These are phyloP conservation scores for Stenolophus ochropezus DNA, from an alignment of 2,888 invertebrate genomes.

Conservation along the genomic window DNA sequence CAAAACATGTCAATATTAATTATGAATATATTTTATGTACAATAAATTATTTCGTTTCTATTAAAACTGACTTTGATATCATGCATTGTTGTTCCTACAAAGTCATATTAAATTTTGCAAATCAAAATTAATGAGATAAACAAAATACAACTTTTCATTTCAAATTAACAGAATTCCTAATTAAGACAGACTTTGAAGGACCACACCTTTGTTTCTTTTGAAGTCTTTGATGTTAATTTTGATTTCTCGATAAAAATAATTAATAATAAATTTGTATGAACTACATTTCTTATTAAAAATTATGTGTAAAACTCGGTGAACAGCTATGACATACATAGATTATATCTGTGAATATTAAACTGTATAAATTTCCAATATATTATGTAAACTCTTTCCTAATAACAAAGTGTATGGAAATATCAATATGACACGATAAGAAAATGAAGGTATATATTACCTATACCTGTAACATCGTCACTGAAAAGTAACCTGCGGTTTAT, in stretches of 20 bases:
- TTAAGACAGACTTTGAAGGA: neutral
- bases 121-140: neutral
- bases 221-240: neutral
- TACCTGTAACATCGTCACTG: constrained; percentile 24
- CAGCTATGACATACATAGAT: neutral
- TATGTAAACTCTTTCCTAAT: constrained; percentile 13
- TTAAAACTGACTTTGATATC: too few relatives aligned
- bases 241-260: neutral
- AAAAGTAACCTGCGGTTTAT: constrained; percentile 14
- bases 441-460: constrained; percentile 27
- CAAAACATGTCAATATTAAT: too few relatives aligned
- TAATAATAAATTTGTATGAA: neutral
- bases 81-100: too few relatives aligned
- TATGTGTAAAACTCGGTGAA: neutral
- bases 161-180: neutral
- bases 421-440: constrained; percentile 25
- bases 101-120: too few relatives aligned
- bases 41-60: too few relatives aligned
- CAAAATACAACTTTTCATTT: neutral
- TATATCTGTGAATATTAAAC: constrained; percentile 2
- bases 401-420: constrained; percentile 21
- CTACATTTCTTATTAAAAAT: neutral
- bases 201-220: neutral
- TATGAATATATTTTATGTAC: too few relatives aligned
- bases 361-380: constrained; percentile 36